Conservation (phyloP, 2,797 vertebrate genomes). For the Monodelphis domestica region DNA sequence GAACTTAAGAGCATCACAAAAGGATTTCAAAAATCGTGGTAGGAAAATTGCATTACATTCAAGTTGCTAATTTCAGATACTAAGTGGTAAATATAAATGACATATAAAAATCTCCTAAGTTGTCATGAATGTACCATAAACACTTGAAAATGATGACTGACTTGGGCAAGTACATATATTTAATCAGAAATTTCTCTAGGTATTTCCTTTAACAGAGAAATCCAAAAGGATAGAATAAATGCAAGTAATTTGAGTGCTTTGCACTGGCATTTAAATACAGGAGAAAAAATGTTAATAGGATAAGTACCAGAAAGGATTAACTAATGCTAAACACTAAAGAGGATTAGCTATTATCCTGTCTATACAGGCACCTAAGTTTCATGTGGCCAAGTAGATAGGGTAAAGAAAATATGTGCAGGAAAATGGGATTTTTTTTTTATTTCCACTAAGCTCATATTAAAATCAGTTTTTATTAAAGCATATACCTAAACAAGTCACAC, state of each 20-base stretch:
- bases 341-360: slow-evolving; percentile 79
- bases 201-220: slow-evolving; percentile 43
- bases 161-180: slow-evolving; percentile 60
- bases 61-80: slow-evolving; percentile 27
- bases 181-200: slow-evolving; percentile 56
- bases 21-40: background rate
- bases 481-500: slow-evolving; percentile 64
- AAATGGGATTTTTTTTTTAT: slow-evolving; percentile 27
- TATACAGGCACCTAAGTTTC: slow-evolving; percentile 72
- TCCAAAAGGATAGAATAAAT: slow-evolving; percentile 66
- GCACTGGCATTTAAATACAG: slow-evolving; percentile 75
- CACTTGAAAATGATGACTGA: slow-evolving; percentile 62
- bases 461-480: slow-evolving; percentile 69
- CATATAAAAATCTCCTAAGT: slow-evolving; percentile 63
- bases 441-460: slow-evolving; percentile 66
- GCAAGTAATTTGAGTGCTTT: slow-evolving; percentile 72
- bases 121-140: slow-evolving; percentile 55
- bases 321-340: slow-evolving; percentile 69
- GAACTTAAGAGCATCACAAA: background rate
- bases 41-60: slow-evolving; percentile 50
- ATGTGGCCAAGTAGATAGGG: slow-evolving; percentile 67
- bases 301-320: slow-evolving; percentile 80
- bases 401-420: slow-evolving; percentile 44
- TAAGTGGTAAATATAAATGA: slow-evolving; percentile 63
- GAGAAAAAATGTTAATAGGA: slow-evolving; percentile 75